These are phyloP conservation scores for Acanthosepion lycidas DNA, from an alignment of 2,888 invertebrate species.

Conservation along the genomic window DNA sequence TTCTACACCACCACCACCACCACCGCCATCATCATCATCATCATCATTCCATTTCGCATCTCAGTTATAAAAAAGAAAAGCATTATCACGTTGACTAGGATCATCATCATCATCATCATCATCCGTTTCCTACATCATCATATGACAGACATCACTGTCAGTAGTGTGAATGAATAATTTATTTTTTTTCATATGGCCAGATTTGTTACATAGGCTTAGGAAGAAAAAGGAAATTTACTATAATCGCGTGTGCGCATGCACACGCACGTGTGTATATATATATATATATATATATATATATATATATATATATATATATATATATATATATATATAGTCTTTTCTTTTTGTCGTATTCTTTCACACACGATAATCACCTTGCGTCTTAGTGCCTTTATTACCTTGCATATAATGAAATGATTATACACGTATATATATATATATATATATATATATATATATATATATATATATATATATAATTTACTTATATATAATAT, in stretches of 20 bases:
- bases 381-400: too few species aligned
- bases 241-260: neutral
- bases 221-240: neutral
- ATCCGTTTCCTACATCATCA: neutral
- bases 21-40: neutral
- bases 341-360: too few species aligned
- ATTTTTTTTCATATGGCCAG: neutral
- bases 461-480: too few species aligned
- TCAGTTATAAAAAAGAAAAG: too few species aligned
- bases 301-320: neutral
- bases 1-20: neutral
- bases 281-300: neutral
- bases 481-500: too few species aligned
- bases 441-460: too few species aligned
- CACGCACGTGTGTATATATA: neutral
- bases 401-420: too few species aligned
- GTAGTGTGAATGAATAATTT: neutral
- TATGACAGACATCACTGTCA: neutral
- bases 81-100: too few species aligned
- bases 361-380: too few species aligned
- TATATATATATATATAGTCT: neutral
- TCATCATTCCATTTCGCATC: neutral
- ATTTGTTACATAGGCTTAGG: neutral
- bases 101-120: constrained; percentile 33
- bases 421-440: too few species aligned